These are phyloP conservation scores for Heliconius hewitsoni DNA, from an alignment of 1,140 invertebrate genomes.

Conservation along the genomic window DNA sequence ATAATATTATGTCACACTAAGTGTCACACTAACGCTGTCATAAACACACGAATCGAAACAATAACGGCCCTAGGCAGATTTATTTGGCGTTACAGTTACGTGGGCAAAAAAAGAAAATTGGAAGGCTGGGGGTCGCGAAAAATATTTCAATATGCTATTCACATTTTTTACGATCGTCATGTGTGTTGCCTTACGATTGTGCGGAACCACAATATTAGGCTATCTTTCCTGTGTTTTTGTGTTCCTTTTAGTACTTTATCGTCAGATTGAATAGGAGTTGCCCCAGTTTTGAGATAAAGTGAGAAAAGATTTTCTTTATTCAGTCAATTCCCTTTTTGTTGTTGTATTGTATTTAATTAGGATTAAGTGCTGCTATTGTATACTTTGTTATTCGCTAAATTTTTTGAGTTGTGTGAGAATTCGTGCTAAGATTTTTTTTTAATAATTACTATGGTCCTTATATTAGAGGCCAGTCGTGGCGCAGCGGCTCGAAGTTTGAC, in stretches of 20 bases:
- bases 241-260: conserved; percentile 41
- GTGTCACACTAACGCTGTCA: conserved; percentile 31
- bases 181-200: conserved; percentile 60
- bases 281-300: conserved; percentile 24
- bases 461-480: no score
- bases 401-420: no score
- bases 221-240: conserved; percentile 43
- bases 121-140: conserved; percentile 61
- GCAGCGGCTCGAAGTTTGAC: no score
- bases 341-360: not conserved
- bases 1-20: not conserved
- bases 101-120: conserved; percentile 57
- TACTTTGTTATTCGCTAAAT: no score
- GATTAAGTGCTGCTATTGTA: not conserved
- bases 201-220: conserved; percentile 61
- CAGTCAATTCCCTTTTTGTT: not conserved
- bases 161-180: conserved; percentile 73
- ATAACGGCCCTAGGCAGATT: conserved; percentile 53
- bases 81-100: conserved; percentile 60
- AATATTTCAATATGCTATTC: conserved; percentile 77
- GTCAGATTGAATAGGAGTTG: conserved; percentile 40
- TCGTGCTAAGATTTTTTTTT: no score
- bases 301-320: conserved; percentile 14
- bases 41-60: conserved; percentile 59
- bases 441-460: no score